A percentile compares a stretch with the other conserved stretches of the same genome.
Evolutionary conservation across 1,140 invertebrate species (phyloP).

Genomic region (Megalopta genalis): DNA sequence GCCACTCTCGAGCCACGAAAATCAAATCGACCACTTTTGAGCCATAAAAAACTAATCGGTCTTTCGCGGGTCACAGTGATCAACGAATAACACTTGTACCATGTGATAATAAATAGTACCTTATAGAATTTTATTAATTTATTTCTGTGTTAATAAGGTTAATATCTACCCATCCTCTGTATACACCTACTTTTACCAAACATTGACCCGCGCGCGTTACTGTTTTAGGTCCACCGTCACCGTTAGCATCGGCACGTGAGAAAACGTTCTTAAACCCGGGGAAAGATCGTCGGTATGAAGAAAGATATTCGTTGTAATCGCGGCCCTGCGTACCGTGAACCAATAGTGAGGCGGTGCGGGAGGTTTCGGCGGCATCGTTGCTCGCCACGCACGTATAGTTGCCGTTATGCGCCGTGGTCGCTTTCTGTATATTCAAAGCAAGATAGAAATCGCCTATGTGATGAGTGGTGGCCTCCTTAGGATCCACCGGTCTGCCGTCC

Average conservation of each 20-base stretch:
- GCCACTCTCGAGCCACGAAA: no score
- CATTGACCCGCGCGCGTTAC: no score
- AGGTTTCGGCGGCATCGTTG: constrained; percentile 88
- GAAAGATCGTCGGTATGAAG: not conserved
- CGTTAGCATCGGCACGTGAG: not conserved
- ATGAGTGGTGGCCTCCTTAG: constrained; percentile 70
- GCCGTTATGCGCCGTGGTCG: constrained; percentile 86
- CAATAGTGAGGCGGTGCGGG: constrained; percentile 77
- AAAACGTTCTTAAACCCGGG: not conserved
- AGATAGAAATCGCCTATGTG: constrained; percentile 80
- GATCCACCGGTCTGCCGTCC: constrained; percentile 77
- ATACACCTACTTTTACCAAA: no score
- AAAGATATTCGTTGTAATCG: no score
- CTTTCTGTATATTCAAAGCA: constrained; percentile 76
- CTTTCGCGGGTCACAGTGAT: no score
- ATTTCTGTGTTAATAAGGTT: no score
- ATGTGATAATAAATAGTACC: no score
- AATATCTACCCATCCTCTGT: no score
- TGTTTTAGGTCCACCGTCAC: not conserved
- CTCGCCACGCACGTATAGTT: constrained; percentile 94
- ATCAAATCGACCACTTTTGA: no score
- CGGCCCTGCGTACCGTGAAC: constrained; percentile 78
- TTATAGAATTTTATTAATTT: no score
- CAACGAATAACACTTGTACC: no score
- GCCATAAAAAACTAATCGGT: no score